Evolutionary conservation across 2,888 invertebrate genomes (phyloP), one percentile per base, ranked within the genome.

Genomic region (Emesis russula): DNA sequence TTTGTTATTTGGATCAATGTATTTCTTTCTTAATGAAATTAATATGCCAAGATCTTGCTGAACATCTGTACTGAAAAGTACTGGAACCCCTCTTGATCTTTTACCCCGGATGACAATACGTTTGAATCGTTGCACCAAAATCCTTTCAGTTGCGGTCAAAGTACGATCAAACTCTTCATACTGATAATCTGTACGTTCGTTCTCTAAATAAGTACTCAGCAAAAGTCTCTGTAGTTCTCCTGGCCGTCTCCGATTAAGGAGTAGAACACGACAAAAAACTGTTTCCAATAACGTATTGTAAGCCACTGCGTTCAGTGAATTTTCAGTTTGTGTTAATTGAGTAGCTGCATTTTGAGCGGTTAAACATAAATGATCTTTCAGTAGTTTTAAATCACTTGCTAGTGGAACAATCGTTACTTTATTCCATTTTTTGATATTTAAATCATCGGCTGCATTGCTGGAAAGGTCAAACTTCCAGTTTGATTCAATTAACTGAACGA

Each of bases 111-210:
- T 94, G 3, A 94, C 95, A 84, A 95, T 81, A 68, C 93, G 33
- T 92, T 95, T 95, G 81, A 95, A 95, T 87, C 89, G 92, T 25
- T 94, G 85, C 87, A 95, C 92, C 53, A 95, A 70, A 7, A 94
- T 84, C 70, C 76, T 82, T 92, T 95, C 95, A 7, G 93, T 85
- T 13, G 58, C 68, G 70, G 84, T 81, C 31, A 84, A 75, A 7
- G 74, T 79, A 9, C 78, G 77, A 38, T 81, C 81, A 78, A 87
- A 87, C 25, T 87, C 87, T 87, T 88, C 87, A 53, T 88, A 85
- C 31, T 88, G 85, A 78, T 83, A 18, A 82, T 15, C 25, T 44
- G 31, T 81, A 85, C 83, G 83, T 9, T 91, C 88, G 48, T 41
- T 86, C 86, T 92, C 87, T 80, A 87, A 86, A 83, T 93, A 93